Percentiles rank a stretch among this genome's conserved stretches.
Conservation (phyloP, 2,113 vertebrate species). For the Cettia cetti region DNA sequence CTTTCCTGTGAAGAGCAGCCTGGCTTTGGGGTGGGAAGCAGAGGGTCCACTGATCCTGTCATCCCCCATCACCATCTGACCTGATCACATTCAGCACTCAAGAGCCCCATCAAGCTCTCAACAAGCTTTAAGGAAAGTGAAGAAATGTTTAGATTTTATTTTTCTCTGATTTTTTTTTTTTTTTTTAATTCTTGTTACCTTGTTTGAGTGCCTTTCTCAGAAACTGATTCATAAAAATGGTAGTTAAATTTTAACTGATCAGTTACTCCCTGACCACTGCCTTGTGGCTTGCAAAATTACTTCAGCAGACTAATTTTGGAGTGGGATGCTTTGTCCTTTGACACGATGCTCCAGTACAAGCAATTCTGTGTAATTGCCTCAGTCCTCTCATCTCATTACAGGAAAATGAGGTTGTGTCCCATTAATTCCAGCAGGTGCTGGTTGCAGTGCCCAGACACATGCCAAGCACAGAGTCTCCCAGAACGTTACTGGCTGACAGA, state of each 20-base stretch:
- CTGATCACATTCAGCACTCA: not conserved
- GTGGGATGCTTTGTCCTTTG: not conserved
- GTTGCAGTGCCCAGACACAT: not conserved
- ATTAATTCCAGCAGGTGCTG: constrained; percentile 4
- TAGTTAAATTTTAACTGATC: not conserved
- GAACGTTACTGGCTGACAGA: not conserved
- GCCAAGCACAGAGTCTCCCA: not conserved
- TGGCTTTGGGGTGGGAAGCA: not conserved
- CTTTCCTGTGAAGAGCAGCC: not conserved
- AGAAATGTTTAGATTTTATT: not conserved
- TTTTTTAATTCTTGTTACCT: not conserved
- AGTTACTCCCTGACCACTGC: not conserved
- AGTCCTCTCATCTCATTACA: not conserved
- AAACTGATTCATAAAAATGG: not conserved
- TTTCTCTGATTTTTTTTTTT: not conserved
- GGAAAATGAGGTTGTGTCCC: not conserved
- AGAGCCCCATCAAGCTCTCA: not conserved
- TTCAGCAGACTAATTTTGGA: not conserved
- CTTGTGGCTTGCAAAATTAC: not conserved
- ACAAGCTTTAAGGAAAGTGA: not conserved
- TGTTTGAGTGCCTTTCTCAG: not conserved
- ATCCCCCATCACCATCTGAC: not conserved
- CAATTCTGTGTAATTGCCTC: not conserved
- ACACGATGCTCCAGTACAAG: not conserved
- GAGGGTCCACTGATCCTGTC: not conserved